phyloP scores from a whole-genome alignment of 2,888 invertebrate species.

The Junonia oenone region DNA sequence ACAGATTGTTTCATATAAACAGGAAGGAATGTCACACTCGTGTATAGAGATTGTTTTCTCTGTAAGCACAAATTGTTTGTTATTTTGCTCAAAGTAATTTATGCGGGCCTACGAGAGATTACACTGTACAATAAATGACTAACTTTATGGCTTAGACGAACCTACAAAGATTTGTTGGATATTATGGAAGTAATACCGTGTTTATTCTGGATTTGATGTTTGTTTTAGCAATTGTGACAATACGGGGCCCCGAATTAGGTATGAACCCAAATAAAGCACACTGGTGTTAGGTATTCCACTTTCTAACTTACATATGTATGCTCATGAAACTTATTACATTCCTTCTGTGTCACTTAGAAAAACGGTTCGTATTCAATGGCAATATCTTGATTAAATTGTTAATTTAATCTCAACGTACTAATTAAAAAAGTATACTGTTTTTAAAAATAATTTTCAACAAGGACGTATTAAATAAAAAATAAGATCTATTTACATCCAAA shows the following conservation, averaged over 20 bases:
- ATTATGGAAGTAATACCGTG: background rate
- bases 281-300: too few species aligned
- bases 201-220: background rate
- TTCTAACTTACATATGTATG: too few species aligned
- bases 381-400: too few species aligned
- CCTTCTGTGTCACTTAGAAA: too few species aligned
- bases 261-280: too few species aligned
- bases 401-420: too few species aligned
- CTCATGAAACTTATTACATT: too few species aligned
- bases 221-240: background rate
- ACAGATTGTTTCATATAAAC: background rate
- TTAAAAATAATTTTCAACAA: too few species aligned
- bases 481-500: too few species aligned
- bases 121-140: background rate
- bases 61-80: background rate
- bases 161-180: background rate
- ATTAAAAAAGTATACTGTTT: too few species aligned
- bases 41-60: background rate
- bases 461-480: too few species aligned
- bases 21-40: background rate
- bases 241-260: background rate
- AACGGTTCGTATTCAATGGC: too few species aligned
- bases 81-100: background rate
- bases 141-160: background rate
- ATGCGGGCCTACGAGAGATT: background rate